Percentiles rank a stretch among this genome's conserved stretches.
Evolutionary conservation across 2,113 vertebrate species (phyloP).

Genomic region (Pholis gunnellus): DNA sequence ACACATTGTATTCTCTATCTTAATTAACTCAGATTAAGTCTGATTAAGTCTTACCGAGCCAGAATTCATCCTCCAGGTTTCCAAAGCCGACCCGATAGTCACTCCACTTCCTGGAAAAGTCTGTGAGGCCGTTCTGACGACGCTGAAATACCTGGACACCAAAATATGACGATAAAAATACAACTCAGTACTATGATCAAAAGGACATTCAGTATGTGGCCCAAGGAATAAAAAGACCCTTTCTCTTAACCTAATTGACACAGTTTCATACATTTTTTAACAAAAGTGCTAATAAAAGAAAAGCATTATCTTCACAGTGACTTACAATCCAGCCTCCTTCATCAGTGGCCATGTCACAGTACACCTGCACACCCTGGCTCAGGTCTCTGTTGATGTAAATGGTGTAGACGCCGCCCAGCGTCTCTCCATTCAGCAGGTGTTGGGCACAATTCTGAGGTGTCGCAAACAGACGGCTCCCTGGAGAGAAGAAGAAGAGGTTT

Average conservation of each 20-base stretch:
- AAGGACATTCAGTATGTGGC: neutral
- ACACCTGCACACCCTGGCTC: conserved; percentile 92
- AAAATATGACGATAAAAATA: neutral
- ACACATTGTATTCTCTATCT: neutral
- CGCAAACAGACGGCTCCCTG: conserved; percentile 93
- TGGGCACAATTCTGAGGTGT: conserved; percentile 97
- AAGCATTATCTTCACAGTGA: conserved; percentile 53
- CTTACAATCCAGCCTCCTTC: conserved; percentile 98
- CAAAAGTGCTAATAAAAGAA: neutral
- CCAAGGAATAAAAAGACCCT: neutral
- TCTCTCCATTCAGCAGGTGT: conserved; percentile 95
- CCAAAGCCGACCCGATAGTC: conserved; percentile 95
- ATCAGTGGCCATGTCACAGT: conserved; percentile 96
- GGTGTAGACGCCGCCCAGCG: conserved; percentile 91
- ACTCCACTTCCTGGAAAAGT: conserved; percentile 97
- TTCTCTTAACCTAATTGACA: neutral
- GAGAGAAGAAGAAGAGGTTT: conserved; percentile 10
- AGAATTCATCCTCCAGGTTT: conserved; percentile 98
- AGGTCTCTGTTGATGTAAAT: conserved; percentile 94
- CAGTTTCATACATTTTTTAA: neutral
- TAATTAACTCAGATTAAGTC: conserved; percentile 1
- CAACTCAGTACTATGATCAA: neutral
- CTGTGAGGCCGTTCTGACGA: conserved; percentile 94
- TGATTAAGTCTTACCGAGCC: conserved; percentile 90
- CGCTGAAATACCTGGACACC: conserved; percentile 92